Evolutionary conservation across 2,797 vertebrate species (phyloP).

Genomic region (Falco novaeseelandiae): DNA sequence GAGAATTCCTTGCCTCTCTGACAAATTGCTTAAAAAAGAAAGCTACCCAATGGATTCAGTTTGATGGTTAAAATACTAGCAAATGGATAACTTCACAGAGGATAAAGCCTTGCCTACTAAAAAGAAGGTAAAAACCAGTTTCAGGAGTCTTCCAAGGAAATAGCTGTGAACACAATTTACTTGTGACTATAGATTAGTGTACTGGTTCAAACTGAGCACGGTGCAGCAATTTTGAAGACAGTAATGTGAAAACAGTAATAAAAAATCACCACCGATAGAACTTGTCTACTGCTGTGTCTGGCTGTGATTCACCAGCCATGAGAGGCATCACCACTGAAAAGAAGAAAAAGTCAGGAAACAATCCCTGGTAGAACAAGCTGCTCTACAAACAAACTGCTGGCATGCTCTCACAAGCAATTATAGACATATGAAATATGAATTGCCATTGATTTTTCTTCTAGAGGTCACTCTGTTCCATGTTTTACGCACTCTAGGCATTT

Average conservation of each 20-base stretch:
- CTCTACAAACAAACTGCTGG: slow-evolving; percentile 78
- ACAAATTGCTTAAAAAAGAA: slow-evolving; percentile 84
- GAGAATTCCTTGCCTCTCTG: slow-evolving; percentile 67
- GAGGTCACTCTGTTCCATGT: slow-evolving; percentile 79
- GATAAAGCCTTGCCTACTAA: slow-evolving; percentile 74
- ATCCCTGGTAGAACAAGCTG: slow-evolving; percentile 29
- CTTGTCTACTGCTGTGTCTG: slow-evolving; percentile 50
- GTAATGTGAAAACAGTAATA: slow-evolving; percentile 35
- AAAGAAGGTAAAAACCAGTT: slow-evolving; percentile 52
- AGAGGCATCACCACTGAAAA: slow-evolving; percentile 37
- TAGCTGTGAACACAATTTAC: background rate
- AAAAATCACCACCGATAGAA: slow-evolving; percentile 33
- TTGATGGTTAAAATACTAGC: slow-evolving; percentile 86
- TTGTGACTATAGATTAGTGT: slow-evolving; percentile 5
- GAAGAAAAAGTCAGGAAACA: slow-evolving; percentile 58
- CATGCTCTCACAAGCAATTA: slow-evolving; percentile 85
- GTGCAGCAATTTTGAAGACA: slow-evolving; percentile 32
- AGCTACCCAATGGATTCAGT: slow-evolving; percentile 74
- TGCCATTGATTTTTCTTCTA: slow-evolving; percentile 86
- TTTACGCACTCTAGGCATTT: slow-evolving; percentile 83
- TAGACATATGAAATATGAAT: slow-evolving; percentile 90
- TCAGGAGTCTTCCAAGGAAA: slow-evolving; percentile 77
- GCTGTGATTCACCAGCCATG: slow-evolving; percentile 14
- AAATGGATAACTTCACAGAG: slow-evolving; percentile 86
- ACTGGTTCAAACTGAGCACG: background rate